Evolutionary conservation across 2,888 invertebrate species (phyloP), one percentile per base, ranked within the genome.

Genomic region (Cremastinae sp.): DNA sequence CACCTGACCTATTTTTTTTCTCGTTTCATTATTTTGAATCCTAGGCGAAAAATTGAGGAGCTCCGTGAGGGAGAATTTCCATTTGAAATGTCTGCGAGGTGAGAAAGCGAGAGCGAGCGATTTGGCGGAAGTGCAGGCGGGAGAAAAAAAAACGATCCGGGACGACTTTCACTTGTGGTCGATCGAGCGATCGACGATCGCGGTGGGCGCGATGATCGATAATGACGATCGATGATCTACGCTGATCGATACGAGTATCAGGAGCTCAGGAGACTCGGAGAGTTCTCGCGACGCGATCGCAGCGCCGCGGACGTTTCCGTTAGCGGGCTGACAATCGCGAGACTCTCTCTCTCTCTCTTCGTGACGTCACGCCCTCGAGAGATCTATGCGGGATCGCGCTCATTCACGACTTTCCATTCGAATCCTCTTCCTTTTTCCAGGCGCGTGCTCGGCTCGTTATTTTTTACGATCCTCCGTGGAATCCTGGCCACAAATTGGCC

Each of bases 141-240:
- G 10, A 14, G 10, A 28, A 43, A 28, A 18, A 34, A 10, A 9
- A 51, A 22, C 49, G 51, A 41, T 28, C 38, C n/a, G 18, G 34
- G 2, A 8, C n/a, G 12, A 34, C 43, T 70, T 61, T 18, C 51
- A 53, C 34, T 22, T 22, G 38, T 38, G 62, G 68, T 45, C 69
- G 77, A 78, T 78, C 71, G 74, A n/a, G n/a, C n/a, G n/a, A n/a
- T n/a, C n/a, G n/a, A n/a, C n/a, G n/a, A n/a, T n/a, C 51, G 53
- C 77, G 78, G 84, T 85, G 85, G n/a, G n/a, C 51, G 53, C 77
- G 78, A 85, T 85, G 85, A 87, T 87, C 85, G 84, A 84, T 85
- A 84, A 82, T 85, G 86, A 87, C 84, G 86, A 87, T 88, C 86
- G 84, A 88, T 88, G 88, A 88, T 88, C 88, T 85, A 86, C 81